These are phyloP conservation scores for Nasonia vitripennis DNA, from an alignment of 1,140 invertebrate genomes.

Conservation along the genomic window DNA sequence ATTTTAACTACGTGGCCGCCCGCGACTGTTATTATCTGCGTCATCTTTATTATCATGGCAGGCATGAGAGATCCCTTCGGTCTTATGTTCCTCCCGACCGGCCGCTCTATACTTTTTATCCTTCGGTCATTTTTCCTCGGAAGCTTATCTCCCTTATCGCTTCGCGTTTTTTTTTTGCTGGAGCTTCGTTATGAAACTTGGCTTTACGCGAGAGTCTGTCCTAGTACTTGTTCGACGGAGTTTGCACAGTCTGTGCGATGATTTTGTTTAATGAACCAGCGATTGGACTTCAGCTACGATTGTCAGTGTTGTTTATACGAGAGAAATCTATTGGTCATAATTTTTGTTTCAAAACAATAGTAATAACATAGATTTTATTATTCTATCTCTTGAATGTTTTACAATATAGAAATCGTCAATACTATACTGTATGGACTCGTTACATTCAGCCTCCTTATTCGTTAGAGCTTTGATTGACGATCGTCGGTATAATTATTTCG, in stretches of 20 bases:
- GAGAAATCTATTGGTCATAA: no score
- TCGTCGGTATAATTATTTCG: neutral
- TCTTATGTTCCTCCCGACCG: conserved; percentile 15
- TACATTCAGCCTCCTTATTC: no score
- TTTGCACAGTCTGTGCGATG: neutral
- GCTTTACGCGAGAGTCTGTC: neutral
- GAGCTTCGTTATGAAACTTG: conserved; percentile 31
- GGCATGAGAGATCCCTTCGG: conserved; percentile 30
- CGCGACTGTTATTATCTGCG: conserved; percentile 48
- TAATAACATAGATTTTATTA: no score
- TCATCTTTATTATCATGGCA: conserved; percentile 51
- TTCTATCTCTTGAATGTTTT: no score
- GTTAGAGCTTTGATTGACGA: neutral
- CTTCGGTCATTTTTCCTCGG: conserved; percentile 30
- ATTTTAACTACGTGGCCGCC: conserved; percentile 27
- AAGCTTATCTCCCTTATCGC: conserved; percentile 44
- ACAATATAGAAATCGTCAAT: no score
- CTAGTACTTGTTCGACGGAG: neutral
- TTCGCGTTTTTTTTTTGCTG: neutral
- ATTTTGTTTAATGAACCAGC: no score
- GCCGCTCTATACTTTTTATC: conserved; percentile 42
- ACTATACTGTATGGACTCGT: no score
- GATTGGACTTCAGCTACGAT: neutral
- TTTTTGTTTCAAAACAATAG: no score
- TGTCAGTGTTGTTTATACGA: neutral